phyloP scores from a whole-genome alignment of 2,113 vertebrate species.

The Leptobrachium leishanense region DNA sequence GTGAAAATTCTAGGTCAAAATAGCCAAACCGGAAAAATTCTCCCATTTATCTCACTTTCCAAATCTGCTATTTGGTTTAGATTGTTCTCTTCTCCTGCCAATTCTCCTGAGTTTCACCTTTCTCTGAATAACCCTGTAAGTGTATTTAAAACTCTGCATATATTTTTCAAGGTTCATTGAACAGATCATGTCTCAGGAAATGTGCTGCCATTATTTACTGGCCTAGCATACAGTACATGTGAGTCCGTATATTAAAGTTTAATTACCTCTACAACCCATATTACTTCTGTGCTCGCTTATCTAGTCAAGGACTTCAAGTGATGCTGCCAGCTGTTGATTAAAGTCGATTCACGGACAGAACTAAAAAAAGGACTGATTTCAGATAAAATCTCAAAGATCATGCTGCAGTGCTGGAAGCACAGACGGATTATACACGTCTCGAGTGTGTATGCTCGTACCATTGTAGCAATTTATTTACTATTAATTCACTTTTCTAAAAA shows the following conservation, averaged over 20 bases:
- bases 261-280: background rate
- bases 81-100: no score
- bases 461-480: background rate
- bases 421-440: background rate
- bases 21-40: no score
- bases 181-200: no score
- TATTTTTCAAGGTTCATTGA: no score
- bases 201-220: no score
- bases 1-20: no score
- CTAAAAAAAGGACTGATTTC: background rate
- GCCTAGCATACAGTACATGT: background rate
- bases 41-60: no score
- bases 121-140: no score
- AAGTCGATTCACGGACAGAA: background rate
- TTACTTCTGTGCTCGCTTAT: background rate
- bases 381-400: background rate
- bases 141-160: no score
- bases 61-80: no score
- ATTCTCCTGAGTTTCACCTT: no score
- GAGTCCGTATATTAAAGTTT: background rate
- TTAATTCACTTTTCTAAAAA: background rate
- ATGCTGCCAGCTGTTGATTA: conserved; percentile 4
- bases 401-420: background rate
- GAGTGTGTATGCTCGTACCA: background rate
- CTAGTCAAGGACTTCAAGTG: background rate